phyloP scores from a whole-genome alignment of 1,140 invertebrate species.

The Drosophila serrata region DNA sequence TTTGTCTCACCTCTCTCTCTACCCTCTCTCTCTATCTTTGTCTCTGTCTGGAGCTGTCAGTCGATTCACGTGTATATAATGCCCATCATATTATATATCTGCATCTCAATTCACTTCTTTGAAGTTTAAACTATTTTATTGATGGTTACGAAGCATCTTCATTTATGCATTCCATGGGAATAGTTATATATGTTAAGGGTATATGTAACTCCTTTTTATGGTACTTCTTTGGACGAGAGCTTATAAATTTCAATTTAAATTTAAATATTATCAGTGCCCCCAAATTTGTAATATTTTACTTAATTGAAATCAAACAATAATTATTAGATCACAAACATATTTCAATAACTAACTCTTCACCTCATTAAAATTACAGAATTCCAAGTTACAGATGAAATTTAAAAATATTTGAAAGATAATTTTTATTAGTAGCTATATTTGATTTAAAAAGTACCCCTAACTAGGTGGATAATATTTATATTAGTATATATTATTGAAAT shows the following conservation, averaged over 20 bases:
- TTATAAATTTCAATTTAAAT: not conserved
- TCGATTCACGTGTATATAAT: slow-evolving; percentile 30
- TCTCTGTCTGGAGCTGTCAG: slow-evolving; percentile 4
- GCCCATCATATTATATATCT: slow-evolving; percentile 14
- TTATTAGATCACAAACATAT: too few species aligned
- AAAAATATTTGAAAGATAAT: too few species aligned
- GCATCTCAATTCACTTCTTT: slow-evolving; percentile 15
- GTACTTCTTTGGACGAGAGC: not conserved
- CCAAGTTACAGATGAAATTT: too few species aligned
- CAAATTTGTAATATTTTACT: too few species aligned
- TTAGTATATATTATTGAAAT: not conserved
- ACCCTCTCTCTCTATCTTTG: not conserved
- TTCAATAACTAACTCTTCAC: too few species aligned
- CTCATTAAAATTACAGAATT: too few species aligned
- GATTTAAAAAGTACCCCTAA: too few species aligned
- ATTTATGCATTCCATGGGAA: not conserved
- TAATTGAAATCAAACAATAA: too few species aligned
- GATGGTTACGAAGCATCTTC: slow-evolving; percentile 29
- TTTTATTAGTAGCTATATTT: too few species aligned
- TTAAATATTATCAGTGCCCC: too few species aligned
- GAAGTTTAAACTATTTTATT: slow-evolving; percentile 54
- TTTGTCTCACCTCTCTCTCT: slow-evolving; percentile 55
- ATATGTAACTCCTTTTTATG: rapidly evolving
- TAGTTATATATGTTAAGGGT: not conserved
- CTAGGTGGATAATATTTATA: not conserved